phyloP scores from a whole-genome alignment of 2,113 vertebrate species.

The Etheostoma cragini region DNA sequence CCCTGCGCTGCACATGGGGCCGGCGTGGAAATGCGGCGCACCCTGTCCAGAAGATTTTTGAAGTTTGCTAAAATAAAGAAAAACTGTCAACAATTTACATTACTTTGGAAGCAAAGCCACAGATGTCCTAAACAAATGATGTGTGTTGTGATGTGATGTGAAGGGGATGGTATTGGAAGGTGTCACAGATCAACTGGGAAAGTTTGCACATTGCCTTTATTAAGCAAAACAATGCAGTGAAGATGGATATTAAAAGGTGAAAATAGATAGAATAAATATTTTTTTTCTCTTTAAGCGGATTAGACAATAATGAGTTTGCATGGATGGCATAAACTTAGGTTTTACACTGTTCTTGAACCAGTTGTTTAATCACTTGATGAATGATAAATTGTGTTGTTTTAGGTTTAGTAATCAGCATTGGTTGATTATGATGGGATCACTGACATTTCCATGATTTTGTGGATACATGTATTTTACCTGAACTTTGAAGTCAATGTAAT shows the following conservation, averaged over 20 bases:
- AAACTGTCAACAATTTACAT: slow-evolving; percentile 21
- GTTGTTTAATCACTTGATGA: background rate
- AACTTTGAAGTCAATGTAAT: background rate
- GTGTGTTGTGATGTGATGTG: background rate
- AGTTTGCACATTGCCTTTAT: slow-evolving; percentile 3
- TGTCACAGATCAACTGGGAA: slow-evolving; percentile 11
- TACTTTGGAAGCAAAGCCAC: slow-evolving; percentile 40
- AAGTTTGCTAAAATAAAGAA: slow-evolving; percentile 33
- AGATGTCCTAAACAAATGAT: slow-evolving; percentile 21
- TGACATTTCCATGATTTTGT: background rate
- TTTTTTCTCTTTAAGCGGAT: background rate
- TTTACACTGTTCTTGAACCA: background rate
- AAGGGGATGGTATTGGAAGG: background rate
- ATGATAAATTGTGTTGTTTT: background rate
- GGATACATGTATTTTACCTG: background rate
- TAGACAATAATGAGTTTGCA: background rate
- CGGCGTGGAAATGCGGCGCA: slow-evolving; percentile 46
- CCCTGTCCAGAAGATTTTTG: slow-evolving; percentile 50
- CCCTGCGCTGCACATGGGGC: slow-evolving; percentile 55
- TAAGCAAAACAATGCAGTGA: slow-evolving; percentile 1
- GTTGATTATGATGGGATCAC: background rate
- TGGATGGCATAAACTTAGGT: background rate
- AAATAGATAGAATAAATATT: too few relatives aligned
- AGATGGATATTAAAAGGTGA: background rate
- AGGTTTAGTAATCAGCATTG: background rate